Evolutionary conservation across 2,888 invertebrate genomes (phyloP), one percentile per base, ranked within the genome.

Genomic region (Eupithecia abbreviata): DNA sequence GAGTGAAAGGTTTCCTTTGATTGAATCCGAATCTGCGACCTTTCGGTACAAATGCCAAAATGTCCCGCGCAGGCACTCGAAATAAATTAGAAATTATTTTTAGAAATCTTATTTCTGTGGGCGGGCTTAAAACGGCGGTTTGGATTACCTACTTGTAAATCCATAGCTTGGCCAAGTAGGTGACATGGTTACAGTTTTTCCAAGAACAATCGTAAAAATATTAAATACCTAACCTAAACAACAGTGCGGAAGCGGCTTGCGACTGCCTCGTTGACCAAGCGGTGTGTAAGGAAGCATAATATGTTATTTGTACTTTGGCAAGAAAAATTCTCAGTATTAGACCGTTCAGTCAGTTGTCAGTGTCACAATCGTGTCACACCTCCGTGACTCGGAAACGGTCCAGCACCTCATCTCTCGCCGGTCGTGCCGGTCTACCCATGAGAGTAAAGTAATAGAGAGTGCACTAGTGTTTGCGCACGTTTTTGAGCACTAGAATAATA

Each of bases 71-170:
- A 66, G 49, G 3, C 41, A 18, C 72, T 43, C 13, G 42, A 62
- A 68, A 76, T 73, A 76, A 73, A 70, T 71, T 45, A 41, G 15
- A 66, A 58, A 47, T 67, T 73, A 73, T 76, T 73, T 73, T 55
- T 71, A 70, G 76, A 42, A n/a, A 74, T 71, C 47, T 15, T 65
- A 79, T 75, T 79, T 77, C 79, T 80, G 74, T 78, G 78, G 55
- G 74, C 76, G 65, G 41, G 77, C 72, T 71, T 79, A 76, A 66
- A 79, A 73, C 58, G 69, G 73, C 70, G 73, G 79, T 79, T 76
- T 74, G 75, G 74, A 69, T 76, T 77, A 80, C 30, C 76, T 71
- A 80, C 75, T 77, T 72, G 71, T 66, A 75, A 74, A 75, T 77
- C 78, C 71, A 76, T 72, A 55, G 58, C 68, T 74, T 45, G 47